Evolutionary conservation across 2,113 vertebrate species (phyloP).

Genomic region (Podilymbus podiceps): DNA sequence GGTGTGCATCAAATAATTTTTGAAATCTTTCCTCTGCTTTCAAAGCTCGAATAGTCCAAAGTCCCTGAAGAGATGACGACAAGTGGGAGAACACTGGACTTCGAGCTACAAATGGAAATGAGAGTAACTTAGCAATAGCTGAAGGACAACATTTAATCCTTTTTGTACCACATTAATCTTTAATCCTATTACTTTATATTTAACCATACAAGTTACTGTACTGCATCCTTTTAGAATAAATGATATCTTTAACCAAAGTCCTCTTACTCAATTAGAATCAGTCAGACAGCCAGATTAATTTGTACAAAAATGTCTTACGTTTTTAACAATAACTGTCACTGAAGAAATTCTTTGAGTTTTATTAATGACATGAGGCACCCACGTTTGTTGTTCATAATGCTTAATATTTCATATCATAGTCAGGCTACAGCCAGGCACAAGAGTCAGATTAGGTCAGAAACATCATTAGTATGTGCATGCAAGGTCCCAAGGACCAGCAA

Average conservation of each 20-base stretch:
- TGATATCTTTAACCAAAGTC: background rate
- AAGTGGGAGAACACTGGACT: conserved; percentile 96
- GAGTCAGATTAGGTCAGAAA: background rate
- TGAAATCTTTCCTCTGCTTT: conserved; percentile 88
- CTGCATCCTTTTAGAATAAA: conserved; percentile 16
- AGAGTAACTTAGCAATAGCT: conserved; percentile 7
- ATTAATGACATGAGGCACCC: background rate
- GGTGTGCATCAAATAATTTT: conserved; percentile 88
- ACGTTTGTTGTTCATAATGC: background rate
- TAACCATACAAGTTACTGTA: background rate
- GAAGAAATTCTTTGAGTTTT: background rate
- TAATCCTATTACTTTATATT: conserved; percentile 23
- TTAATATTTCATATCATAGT: background rate
- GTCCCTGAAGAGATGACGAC: conserved; percentile 90
- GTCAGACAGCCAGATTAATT: conserved; percentile 12
- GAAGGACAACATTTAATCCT: conserved; percentile 29
- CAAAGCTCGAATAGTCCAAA: conserved; percentile 92
- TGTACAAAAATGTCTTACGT: background rate
- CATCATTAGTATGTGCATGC: background rate
- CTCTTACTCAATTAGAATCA: background rate
- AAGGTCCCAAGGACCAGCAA: background rate
- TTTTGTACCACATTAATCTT: conserved; percentile 11
- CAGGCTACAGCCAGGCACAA: background rate
- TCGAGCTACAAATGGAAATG: conserved; percentile 78
- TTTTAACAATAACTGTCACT: conserved; percentile 8